Percentiles rank a stretch among this genome's conserved stretches.
phyloP scores from a whole-genome alignment of 1,140 invertebrate species.

The Brachionus koreanus region DNA sequence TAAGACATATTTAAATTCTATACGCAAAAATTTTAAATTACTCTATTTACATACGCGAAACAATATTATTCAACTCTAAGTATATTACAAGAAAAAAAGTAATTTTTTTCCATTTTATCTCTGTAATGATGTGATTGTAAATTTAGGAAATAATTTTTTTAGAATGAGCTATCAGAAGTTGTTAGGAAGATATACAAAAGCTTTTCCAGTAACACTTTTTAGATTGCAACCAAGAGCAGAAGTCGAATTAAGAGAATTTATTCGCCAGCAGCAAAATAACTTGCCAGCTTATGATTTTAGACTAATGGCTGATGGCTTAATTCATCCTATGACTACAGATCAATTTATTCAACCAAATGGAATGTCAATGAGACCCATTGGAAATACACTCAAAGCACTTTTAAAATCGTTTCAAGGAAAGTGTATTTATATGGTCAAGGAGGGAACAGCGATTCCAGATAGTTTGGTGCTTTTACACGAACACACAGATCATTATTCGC shows the following conservation, averaged over 20 bases:
- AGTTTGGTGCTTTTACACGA: not conserved
- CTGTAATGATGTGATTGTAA: too few species aligned
- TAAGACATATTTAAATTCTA: not conserved
- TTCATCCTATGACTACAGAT: conserved; percentile 4
- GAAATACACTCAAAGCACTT: not conserved
- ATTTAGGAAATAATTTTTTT: too few species aligned
- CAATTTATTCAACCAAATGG: conserved; percentile 1
- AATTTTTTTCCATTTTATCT: too few species aligned
- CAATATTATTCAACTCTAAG: not conserved
- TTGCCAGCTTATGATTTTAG: conserved; percentile 12
- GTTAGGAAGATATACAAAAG: not conserved
- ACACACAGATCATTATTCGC: conserved; percentile 5
- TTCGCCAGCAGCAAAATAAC: not conserved
- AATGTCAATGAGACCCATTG: not conserved
- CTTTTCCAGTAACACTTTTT: not conserved
- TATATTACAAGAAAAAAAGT: not conserved
- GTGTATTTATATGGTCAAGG: not conserved
- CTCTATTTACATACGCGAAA: not conserved
- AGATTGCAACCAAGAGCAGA: not conserved
- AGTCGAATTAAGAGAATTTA: conserved; percentile 12
- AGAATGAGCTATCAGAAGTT: not conserved
- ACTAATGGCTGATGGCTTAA: not conserved
- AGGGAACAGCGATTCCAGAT: not conserved
- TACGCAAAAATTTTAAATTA: not conserved
- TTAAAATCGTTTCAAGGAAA: not conserved